These are phyloP conservation scores for Holcopasites calliopsidis DNA, from an alignment of 1,140 invertebrate species.

Conservation along the genomic window DNA sequence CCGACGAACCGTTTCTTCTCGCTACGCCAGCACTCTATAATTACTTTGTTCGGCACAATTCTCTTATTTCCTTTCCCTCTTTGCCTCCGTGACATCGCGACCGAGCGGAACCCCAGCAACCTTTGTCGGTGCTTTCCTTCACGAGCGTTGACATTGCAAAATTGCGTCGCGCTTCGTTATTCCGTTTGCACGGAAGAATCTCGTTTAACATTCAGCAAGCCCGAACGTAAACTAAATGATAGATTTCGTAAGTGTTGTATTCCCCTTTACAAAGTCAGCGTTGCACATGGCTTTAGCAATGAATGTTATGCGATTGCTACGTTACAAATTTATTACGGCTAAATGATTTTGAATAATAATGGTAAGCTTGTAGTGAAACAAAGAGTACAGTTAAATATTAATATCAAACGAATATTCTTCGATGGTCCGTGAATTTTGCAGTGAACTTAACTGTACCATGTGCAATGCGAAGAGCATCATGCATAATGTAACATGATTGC, in stretches of 20 bases:
- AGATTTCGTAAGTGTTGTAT: neutral
- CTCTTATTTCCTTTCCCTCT: constrained; percentile 57
- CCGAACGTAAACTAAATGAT: neutral
- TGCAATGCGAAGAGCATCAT: constrained; percentile 58
- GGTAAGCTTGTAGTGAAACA: no score
- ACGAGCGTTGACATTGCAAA: neutral
- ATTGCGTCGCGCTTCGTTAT: neutral
- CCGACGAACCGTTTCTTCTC: constrained; percentile 63
- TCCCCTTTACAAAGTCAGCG: no score
- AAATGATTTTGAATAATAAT: no score
- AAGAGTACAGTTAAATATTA: no score
- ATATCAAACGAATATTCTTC: no score
- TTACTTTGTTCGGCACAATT: constrained; percentile 68
- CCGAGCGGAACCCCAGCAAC: neutral
- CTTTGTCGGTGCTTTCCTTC: neutral
- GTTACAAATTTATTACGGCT: no score
- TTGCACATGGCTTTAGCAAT: no score
- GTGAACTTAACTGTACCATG: neutral
- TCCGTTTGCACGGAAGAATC: neutral
- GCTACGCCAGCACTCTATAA: constrained; percentile 59
- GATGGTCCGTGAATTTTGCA: neutral
- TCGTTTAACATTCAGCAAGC: neutral
- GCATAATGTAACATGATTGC: constrained; percentile 75
- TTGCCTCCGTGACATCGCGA: constrained; percentile 16
- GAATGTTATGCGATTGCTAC: no score